Evolutionary conservation across 23 tunicate species (phyloP).

Genomic region (Botrylloides violaceus): DNA sequence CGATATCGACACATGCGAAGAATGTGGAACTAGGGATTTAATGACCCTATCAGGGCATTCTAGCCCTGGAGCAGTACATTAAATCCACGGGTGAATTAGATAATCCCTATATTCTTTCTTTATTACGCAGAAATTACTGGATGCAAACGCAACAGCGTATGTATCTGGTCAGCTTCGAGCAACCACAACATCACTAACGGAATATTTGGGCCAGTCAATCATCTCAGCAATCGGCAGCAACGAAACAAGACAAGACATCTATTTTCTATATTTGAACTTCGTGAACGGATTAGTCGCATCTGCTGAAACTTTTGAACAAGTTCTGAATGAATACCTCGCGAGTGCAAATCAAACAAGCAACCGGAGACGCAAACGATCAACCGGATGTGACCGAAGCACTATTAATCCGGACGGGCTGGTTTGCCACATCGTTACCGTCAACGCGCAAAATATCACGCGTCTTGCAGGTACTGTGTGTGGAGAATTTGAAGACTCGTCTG

Average conservation of each 20-base stretch:
- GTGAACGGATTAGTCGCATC: neutral
- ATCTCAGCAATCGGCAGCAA: neutral
- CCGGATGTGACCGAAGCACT: neutral
- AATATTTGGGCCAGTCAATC: neutral
- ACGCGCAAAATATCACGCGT: neutral
- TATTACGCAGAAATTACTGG: conserved; percentile 3
- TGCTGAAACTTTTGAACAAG: neutral
- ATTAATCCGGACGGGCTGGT: conserved; percentile 1
- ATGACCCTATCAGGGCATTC: no score
- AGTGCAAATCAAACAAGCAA: neutral
- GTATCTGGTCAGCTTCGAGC: neutral
- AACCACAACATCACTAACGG: neutral
- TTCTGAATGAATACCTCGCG: neutral
- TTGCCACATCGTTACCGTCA: conserved; percentile 3
- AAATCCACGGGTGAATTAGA: no score
- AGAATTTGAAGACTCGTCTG: neutral
- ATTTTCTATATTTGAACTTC: conserved; percentile 3
- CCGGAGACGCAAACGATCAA: conserved; percentile 1
- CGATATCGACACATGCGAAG: no score
- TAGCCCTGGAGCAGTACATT: no score
- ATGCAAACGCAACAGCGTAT: conserved; percentile 4
- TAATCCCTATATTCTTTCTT: no score
- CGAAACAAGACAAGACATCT: neutral
- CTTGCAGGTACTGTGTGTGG: neutral
- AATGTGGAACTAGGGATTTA: no score